Conservation (phyloP, 2,888 invertebrate species). For the Troides oblongomaculatus region DNA sequence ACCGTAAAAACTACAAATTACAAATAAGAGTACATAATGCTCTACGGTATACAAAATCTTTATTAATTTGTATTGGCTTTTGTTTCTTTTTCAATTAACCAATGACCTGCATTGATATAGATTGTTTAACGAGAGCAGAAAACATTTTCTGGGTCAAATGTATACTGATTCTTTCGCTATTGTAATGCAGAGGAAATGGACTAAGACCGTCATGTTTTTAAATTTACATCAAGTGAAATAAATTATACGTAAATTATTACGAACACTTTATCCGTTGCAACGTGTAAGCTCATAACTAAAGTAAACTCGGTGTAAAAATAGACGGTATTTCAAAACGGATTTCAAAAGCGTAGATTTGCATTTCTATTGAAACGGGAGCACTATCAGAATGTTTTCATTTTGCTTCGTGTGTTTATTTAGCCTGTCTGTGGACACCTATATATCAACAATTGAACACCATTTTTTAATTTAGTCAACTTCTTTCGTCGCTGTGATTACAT, state of each 20-base stretch:
- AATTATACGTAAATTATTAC: not conserved
- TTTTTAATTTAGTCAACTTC: not conserved
- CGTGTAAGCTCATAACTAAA: constrained; percentile 14
- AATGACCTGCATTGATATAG: no score
- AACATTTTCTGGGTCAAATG: no score
- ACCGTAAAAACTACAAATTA: no score
- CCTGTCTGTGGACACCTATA: not conserved
- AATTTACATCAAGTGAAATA: not conserved
- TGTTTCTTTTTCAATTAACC: no score
- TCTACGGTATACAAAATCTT: no score
- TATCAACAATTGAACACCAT: not conserved
- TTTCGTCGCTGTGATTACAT: no score
- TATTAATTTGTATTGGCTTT: no score
- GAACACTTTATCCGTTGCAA: constrained; percentile 5
- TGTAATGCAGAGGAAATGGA: no score
- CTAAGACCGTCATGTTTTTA: not conserved
- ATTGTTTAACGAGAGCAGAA: no score
- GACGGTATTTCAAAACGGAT: constrained; percentile 16
- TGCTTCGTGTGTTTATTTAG: constrained; percentile 14
- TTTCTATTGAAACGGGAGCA: constrained; percentile 20
- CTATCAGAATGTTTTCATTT: constrained; percentile 18
- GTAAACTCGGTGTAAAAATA: constrained; percentile 20
- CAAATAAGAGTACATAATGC: no score
- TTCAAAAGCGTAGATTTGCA: constrained; percentile 24
- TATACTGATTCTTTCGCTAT: no score